Evolutionary conservation across 2,113 vertebrate species (phyloP).

Genomic region (Vimba vimba): DNA sequence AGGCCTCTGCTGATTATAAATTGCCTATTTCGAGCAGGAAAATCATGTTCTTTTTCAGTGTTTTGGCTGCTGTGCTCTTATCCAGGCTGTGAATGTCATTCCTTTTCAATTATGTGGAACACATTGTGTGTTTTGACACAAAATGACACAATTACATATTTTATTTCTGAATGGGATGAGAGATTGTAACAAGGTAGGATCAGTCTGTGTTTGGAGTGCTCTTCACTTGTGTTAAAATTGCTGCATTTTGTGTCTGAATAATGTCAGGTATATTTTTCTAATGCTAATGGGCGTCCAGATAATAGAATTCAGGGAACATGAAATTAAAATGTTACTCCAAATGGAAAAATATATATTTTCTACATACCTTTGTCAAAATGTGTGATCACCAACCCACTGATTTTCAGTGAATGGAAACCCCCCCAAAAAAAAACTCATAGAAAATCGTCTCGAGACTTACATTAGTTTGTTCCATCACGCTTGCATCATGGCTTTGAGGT

Average conservation of each 20-base stretch:
- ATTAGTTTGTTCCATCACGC: too few species aligned
- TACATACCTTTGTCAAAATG: background rate
- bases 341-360: background rate
- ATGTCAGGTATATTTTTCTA: background rate
- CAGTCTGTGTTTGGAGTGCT: background rate
- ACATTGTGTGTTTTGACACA: conserved; percentile 32
- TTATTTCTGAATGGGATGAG: conserved; percentile 26
- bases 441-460: too few species aligned
- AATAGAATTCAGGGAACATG: background rate
- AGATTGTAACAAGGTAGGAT: conserved; percentile 32
- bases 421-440: too few species aligned
- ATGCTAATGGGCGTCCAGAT: background rate
- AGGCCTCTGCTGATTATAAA: background rate
- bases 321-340: background rate
- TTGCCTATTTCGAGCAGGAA: background rate
- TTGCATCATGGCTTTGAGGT: too few species aligned
- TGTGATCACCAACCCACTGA: background rate
- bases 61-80: conserved; percentile 5
- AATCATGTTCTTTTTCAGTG: background rate
- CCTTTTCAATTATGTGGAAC: conserved; percentile 44
- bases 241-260: background rate
- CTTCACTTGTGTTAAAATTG: background rate
- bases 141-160: conserved; percentile 37
- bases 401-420: too few species aligned
- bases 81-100: conserved; percentile 20